These are phyloP conservation scores for Episyrphus balteatus DNA, from an alignment of 1,140 invertebrate species.

Conservation along the genomic window DNA sequence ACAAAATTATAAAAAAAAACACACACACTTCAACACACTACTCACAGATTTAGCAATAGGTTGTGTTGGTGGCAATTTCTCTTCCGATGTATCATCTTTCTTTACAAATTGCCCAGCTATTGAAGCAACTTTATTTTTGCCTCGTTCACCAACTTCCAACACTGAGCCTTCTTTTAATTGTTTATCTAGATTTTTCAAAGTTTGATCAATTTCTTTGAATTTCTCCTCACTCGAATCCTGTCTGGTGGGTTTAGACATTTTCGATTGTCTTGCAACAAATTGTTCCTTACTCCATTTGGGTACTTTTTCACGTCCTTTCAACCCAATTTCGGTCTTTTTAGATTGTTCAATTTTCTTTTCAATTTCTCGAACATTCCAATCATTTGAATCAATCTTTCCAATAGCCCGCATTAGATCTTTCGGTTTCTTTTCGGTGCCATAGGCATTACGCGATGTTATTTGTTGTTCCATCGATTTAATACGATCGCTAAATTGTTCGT, in stretches of 20 bases:
- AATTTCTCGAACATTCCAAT: conserved; percentile 87
- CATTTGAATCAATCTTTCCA: conserved; percentile 78
- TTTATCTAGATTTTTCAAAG: conserved; percentile 64
- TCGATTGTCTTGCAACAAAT: conserved; percentile 69
- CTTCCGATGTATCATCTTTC: conserved; percentile 47
- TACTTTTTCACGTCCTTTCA: conserved; percentile 59
- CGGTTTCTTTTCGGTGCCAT: conserved; percentile 60
- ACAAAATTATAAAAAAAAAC: conserved; percentile 12
- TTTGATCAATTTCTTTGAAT: conserved; percentile 65
- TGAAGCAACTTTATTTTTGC: conserved; percentile 75
- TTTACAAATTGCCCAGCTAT: conserved; percentile 71
- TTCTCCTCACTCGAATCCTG: conserved; percentile 46
- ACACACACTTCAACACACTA: conserved; percentile 21
- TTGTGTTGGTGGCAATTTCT: conserved; percentile 28
- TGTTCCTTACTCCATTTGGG: conserved; percentile 84
- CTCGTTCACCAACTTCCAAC: conserved; percentile 51
- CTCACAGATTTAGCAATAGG: conserved; percentile 51
- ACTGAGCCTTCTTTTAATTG: conserved; percentile 69
- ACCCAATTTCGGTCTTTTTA: conserved; percentile 48
- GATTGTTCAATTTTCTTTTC: conserved; percentile 84
- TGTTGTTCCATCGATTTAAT: conserved; percentile 56
- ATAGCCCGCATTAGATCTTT: conserved; percentile 77
- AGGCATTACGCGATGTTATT: conserved; percentile 39
- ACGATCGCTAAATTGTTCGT: conserved; percentile 59
- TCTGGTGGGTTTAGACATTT: conserved; percentile 54